Evolutionary conservation across 2,888 invertebrate species (phyloP).

Genomic region (Ophion ellenae): DNA sequence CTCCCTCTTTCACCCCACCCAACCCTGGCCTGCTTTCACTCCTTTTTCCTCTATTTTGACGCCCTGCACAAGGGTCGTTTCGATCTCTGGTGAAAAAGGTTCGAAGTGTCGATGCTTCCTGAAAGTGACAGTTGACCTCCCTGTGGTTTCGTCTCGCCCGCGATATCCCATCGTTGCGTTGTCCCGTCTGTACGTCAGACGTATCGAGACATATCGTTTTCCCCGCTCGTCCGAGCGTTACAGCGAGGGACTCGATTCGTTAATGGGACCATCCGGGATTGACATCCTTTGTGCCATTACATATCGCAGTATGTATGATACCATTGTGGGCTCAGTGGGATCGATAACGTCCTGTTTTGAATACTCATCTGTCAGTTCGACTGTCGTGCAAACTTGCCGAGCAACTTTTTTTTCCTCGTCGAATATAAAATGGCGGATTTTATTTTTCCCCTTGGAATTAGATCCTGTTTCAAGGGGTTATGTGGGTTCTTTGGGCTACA

Average conservation of each 20-base stretch:
- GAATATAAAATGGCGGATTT: neutral
- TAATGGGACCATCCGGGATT: constrained; percentile 28
- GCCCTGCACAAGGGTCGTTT: constrained; percentile 4
- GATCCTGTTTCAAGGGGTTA: neutral
- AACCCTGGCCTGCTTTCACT: neutral
- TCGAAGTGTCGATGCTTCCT: constrained; percentile 50
- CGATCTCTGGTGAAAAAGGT: constrained; percentile 36
- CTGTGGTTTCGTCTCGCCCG: constrained; percentile 32
- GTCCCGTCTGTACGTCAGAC: constrained; percentile 2
- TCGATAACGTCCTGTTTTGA: constrained; percentile 23
- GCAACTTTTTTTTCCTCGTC: neutral
- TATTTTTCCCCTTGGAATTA: neutral
- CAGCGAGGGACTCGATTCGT: constrained; percentile 20
- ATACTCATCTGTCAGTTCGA: neutral
- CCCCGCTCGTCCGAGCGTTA: constrained; percentile 2
- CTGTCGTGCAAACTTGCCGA: neutral
- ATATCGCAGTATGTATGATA: neutral
- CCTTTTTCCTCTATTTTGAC: neutral
- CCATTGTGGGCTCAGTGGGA: neutral
- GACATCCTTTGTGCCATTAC: constrained; percentile 25
- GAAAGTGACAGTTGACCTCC: constrained; percentile 49
- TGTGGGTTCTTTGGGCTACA: too few relatives aligned
- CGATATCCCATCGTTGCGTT: constrained; percentile 22
- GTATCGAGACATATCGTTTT: constrained; percentile 33
- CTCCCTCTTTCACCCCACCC: neutral